Percentiles rank a stretch among this genome's conserved stretches.
phyloP scores from a whole-genome alignment of 2,113 vertebrate species.

The Isurus oxyrinchus region DNA sequence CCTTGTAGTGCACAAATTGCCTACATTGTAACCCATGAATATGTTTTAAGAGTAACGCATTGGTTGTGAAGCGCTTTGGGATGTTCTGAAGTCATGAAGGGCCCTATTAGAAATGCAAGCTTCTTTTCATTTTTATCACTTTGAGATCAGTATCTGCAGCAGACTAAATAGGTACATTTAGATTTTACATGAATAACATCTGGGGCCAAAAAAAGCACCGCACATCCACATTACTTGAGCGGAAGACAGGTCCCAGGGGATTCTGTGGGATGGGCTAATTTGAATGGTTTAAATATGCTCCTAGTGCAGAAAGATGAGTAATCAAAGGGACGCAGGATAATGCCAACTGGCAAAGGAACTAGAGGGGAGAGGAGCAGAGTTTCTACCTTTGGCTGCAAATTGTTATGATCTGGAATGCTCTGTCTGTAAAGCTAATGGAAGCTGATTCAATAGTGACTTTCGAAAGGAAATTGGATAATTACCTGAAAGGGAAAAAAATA shows the following conservation, averaged over 20 bases:
- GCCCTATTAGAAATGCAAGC: background rate
- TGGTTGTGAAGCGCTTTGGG: background rate
- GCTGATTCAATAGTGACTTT: background rate
- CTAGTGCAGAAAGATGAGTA: background rate
- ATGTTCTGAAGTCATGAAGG: background rate
- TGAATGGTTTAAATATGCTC: background rate
- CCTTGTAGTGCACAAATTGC: background rate
- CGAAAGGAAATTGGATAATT: background rate
- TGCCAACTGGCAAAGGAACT: background rate
- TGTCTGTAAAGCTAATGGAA: background rate
- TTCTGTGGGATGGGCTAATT: background rate
- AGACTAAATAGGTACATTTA: background rate
- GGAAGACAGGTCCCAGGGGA: background rate
- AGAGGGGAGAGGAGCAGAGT: background rate
- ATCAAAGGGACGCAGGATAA: background rate
- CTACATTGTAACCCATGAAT: background rate
- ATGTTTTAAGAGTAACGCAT: background rate
- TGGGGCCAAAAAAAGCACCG: background rate
- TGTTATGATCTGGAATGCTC: background rate
- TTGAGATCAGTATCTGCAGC: background rate
- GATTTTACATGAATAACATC: background rate
- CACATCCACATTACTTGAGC: background rate
- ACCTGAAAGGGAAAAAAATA: background rate
- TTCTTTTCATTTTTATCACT: background rate
- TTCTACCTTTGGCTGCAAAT: background rate